Conservation (phyloP, 1,140 invertebrate genomes). For the Carposina sasakii region DNA sequence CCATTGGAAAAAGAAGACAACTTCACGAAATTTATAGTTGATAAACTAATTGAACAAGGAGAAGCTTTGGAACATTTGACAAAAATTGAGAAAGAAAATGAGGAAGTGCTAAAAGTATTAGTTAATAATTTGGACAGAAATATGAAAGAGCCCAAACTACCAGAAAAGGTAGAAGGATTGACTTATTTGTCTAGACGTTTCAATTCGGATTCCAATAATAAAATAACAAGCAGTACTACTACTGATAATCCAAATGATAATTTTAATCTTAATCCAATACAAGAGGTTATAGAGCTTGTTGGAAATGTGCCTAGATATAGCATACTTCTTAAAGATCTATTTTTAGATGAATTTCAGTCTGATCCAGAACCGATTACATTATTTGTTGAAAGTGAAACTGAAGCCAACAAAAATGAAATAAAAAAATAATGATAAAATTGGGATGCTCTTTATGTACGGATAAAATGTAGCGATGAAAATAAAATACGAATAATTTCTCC, state of each 20-base stretch:
- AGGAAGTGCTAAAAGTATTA: constrained; percentile 28
- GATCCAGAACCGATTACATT: too few relatives aligned
- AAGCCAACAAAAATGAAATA: too few relatives aligned
- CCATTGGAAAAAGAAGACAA: constrained; percentile 8
- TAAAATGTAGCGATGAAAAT: too few relatives aligned
- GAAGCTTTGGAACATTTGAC: constrained; percentile 45
- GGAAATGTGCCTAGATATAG: constrained; percentile 40
- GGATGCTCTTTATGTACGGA: too few relatives aligned
- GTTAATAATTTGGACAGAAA: constrained; percentile 32
- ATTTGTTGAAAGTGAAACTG: too few relatives aligned
- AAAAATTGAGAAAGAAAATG: constrained; percentile 28
- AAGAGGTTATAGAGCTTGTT: constrained; percentile 32
- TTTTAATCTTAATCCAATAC: constrained; percentile 28
- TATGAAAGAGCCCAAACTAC: constrained; percentile 32
- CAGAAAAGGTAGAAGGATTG: constrained; percentile 39
- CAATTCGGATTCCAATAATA: too few relatives aligned
- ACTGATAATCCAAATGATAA: constrained; percentile 2
- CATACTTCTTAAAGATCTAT: constrained; percentile 33
- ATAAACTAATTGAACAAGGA: constrained; percentile 44
- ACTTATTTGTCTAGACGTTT: constrained; percentile 23
- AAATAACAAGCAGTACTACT: too few relatives aligned
- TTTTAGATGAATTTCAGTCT: constrained; percentile 29
- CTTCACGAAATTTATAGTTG: constrained; percentile 39
- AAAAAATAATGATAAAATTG: too few relatives aligned
- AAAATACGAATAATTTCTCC: too few relatives aligned